These are phyloP conservation scores for Cynopterus sphinx DNA, from an alignment of 2,797 vertebrate species.

Conservation along the genomic window DNA sequence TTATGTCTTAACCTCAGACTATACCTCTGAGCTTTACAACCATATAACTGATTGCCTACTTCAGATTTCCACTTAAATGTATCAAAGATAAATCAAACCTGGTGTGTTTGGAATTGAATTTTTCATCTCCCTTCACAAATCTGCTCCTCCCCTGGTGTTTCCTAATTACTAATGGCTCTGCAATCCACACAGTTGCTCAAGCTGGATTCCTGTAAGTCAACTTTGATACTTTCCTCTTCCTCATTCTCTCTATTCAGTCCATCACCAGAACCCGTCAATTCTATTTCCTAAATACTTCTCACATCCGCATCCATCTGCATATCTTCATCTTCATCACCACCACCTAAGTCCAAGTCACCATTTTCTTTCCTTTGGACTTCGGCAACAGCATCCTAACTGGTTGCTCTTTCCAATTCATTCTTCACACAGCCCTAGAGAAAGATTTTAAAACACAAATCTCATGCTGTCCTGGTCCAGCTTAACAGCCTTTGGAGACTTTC, in stretches of 20 bases:
- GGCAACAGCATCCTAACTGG: neutral
- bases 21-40: neutral
- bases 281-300: neutral
- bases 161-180: neutral
- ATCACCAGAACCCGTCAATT: neutral
- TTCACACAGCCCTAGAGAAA: neutral
- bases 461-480: neutral
- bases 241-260: neutral
- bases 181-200: neutral
- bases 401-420: neutral
- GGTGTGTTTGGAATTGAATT: slow-evolving; percentile 2
- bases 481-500: neutral
- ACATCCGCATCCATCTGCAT: neutral
- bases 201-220: slow-evolving; percentile 30
- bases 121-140: slow-evolving; percentile 21
- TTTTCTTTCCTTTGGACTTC: neutral
- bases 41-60: neutral
- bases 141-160: neutral
- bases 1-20: neutral
- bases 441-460: neutral
- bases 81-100: slow-evolving; percentile 4
- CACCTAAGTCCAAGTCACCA: neutral
- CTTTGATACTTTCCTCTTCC: neutral
- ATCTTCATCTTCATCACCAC: neutral
- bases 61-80: slow-evolving; percentile 17